Conservation (phyloP, 2,113 vertebrate genomes). For the Leucoraja erinaceus region DNA sequence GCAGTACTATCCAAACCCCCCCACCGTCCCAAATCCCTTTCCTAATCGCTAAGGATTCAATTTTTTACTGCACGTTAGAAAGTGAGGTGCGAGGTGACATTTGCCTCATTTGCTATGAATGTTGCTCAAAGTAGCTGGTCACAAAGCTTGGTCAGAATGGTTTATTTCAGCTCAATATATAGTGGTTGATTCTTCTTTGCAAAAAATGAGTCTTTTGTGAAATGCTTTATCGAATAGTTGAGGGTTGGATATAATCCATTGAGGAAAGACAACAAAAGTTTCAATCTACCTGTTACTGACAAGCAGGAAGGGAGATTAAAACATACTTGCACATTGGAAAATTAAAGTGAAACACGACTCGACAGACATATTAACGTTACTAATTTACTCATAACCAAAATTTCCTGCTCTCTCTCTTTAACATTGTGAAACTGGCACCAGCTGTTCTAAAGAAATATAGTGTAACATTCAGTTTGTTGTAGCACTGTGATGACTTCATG, state of each 20-base stretch:
- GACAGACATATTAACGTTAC: background rate
- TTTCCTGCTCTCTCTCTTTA: background rate
- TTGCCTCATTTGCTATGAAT: background rate
- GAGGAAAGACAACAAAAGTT: background rate
- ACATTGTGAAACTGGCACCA: background rate
- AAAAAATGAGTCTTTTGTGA: background rate
- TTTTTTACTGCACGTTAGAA: background rate
- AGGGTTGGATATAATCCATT: background rate
- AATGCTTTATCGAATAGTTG: background rate
- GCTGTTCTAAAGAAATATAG: background rate
- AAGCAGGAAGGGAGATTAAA: background rate
- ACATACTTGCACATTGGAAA: background rate
- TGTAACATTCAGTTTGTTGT: conserved; percentile 15
- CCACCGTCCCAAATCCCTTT: background rate
- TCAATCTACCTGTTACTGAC: background rate
- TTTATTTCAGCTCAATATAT: background rate
- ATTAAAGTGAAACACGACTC: background rate
- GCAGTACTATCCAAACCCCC: background rate
- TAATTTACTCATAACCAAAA: background rate
- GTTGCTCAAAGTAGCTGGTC: background rate
- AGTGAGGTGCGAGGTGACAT: background rate
- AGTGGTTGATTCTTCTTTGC: background rate
- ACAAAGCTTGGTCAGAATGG: background rate
- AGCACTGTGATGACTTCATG: background rate
- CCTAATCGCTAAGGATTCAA: background rate